phyloP scores from a whole-genome alignment of 2,797 vertebrate genomes.

The Eulemur mongoz region DNA sequence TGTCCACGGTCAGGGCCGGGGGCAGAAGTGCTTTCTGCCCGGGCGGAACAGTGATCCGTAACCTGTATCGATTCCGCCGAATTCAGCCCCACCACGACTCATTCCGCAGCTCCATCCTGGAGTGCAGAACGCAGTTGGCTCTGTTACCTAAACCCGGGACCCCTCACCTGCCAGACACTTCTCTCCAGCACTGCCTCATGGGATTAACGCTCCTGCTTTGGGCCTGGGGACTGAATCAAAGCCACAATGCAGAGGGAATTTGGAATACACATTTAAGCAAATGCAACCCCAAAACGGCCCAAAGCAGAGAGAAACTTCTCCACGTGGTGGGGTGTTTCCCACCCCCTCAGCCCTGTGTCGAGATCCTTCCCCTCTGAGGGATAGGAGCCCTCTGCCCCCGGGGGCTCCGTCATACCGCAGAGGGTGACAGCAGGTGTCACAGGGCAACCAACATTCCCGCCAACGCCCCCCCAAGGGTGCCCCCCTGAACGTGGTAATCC shows the following conservation, averaged over 20 bases:
- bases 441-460: rapidly evolving
- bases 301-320: background rate
- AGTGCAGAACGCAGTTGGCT: too few species aligned
- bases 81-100: background rate
- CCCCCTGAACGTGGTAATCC: rapidly evolving
- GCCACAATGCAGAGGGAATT: background rate
- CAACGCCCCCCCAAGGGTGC: background rate
- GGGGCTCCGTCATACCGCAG: rapidly evolving
- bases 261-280: too few species aligned
- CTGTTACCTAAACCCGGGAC: background rate
- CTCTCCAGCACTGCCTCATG: rapidly evolving
- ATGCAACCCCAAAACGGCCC: background rate
- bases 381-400: background rate
- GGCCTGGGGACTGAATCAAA: background rate
- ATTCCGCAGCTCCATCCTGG: rapidly evolving
- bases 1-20: background rate
- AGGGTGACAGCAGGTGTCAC: too few species aligned
- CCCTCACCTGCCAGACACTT: background rate
- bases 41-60: rapidly evolving
- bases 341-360: too few species aligned
- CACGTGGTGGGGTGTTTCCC: rapidly evolving
- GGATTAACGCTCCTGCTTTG: too few species aligned
- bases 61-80: too few species aligned
- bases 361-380: background rate
- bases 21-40: rapidly evolving